A percentile compares a stretch with the other conserved stretches of the same genome.
These are phyloP conservation scores for Xiphophorus birchmanni DNA, from an alignment of 2,797 vertebrate species.

Conservation along the genomic window DNA sequence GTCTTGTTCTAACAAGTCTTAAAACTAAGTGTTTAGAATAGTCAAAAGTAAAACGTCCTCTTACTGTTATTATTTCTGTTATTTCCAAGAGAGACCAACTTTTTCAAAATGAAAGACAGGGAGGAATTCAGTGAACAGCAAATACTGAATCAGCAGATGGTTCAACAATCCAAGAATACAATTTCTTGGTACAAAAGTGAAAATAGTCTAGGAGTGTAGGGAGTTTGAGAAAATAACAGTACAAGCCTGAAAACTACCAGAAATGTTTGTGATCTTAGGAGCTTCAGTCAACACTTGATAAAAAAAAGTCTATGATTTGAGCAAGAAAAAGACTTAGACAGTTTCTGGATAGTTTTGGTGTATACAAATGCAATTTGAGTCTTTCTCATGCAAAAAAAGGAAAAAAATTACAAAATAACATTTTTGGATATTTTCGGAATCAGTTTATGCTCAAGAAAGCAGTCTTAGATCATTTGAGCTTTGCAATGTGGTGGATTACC, in stretches of 20 bases:
- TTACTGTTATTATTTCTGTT: not conserved
- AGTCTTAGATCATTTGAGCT: not conserved
- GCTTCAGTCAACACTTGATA: not conserved
- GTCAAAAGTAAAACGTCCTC: not conserved
- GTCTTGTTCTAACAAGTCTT: not conserved
- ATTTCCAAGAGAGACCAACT: not conserved
- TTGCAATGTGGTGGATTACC: not conserved
- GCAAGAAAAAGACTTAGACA: not conserved
- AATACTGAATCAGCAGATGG: not conserved
- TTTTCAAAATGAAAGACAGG: not conserved
- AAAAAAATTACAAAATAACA: not conserved
- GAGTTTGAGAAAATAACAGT: not conserved
- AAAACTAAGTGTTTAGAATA: not conserved
- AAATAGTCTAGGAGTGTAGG: not conserved
- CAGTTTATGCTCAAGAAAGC: not conserved
- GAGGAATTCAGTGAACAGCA: not conserved
- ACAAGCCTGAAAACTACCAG: not conserved
- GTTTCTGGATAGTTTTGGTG: not conserved
- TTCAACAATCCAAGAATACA: not conserved
- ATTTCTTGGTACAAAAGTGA: not conserved
- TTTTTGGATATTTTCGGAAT: not conserved
- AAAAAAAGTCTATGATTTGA: not conserved
- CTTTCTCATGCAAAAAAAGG: not conserved
- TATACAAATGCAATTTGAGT: not conserved
- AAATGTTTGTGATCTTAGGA: not conserved